A percentile compares a stretch with the other conserved stretches of the same genome.
Evolutionary conservation across 2,888 invertebrate genomes (phyloP).

Genomic region (Drosophila rubida): DNA sequence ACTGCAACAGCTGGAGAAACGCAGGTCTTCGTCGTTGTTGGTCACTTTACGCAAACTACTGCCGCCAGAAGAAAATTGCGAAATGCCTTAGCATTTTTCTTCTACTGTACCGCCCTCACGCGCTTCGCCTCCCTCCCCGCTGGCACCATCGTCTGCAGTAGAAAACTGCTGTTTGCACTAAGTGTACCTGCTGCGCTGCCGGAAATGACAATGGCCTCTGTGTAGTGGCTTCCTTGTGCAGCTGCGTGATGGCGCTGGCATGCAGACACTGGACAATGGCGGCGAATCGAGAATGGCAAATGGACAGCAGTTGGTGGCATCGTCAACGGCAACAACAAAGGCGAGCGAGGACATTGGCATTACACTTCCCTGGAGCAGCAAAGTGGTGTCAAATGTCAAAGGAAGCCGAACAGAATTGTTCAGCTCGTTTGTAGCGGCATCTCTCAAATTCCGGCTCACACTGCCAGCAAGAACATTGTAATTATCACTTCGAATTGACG

Average conservation of each 20-base stretch:
- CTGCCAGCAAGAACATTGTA: neutral
- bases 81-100: constrained; percentile 59
- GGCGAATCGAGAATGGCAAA: neutral
- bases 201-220: constrained; percentile 71
- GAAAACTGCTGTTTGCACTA: constrained; percentile 79
- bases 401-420: constrained; percentile 40
- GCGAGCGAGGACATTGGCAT: constrained; percentile 42
- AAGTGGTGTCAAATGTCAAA: constrained; percentile 76
- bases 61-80: constrained; percentile 56
- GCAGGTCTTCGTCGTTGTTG: constrained; percentile 48
- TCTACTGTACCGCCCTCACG: neutral
- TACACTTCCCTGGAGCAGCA: constrained; percentile 29
- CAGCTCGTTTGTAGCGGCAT: constrained; percentile 36
- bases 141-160: constrained; percentile 63
- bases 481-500: too few relatives aligned
- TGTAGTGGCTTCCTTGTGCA: constrained; percentile 39
- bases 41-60: constrained; percentile 55
- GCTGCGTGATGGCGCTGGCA: constrained; percentile 50
- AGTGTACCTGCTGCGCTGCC: constrained; percentile 58
- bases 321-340: constrained; percentile 45
- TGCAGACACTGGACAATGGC: constrained; percentile 30
- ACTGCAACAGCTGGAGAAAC: constrained; percentile 5
- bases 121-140: neutral
- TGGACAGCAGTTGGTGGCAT: constrained; percentile 20
- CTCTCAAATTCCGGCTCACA: neutral